These are phyloP conservation scores for Caenorhabditis sp. DNA, from an alignment of 2,888 invertebrate genomes.

Conservation along the genomic window DNA sequence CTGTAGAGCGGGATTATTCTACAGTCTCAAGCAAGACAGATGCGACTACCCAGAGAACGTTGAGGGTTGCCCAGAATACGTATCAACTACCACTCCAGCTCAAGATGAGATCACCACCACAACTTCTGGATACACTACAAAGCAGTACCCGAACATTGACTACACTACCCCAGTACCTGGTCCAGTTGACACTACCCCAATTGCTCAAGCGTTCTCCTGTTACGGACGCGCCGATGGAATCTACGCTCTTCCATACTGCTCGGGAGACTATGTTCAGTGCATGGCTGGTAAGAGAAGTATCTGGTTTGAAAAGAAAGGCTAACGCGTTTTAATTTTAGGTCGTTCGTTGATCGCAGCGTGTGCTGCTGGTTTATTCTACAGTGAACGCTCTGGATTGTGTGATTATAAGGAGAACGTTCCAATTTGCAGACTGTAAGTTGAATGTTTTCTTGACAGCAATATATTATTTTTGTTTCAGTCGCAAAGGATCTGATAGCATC, in stretches of 20 bases:
- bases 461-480: slow-evolving; percentile 34
- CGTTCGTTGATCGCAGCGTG: slow-evolving; percentile 48
- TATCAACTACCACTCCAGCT: slow-evolving; percentile 38
- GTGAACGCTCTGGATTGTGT: slow-evolving; percentile 67
- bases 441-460: neutral
- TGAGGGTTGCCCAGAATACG: slow-evolving; percentile 68
- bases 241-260: slow-evolving; percentile 69
- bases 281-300: slow-evolving; percentile 53
- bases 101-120: slow-evolving; percentile 1
- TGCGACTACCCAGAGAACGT: slow-evolving; percentile 71
- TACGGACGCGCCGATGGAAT: slow-evolving; percentile 65
- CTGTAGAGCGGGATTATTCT: slow-evolving; percentile 74
- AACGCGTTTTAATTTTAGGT: slow-evolving; percentile 31
- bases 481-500: slow-evolving; percentile 33
- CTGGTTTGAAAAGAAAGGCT: too few species aligned
- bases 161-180: slow-evolving; percentile 43
- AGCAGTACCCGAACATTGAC: slow-evolving; percentile 42
- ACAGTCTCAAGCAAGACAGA: slow-evolving; percentile 45
- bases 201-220: slow-evolving; percentile 60
- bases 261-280: slow-evolving; percentile 69
- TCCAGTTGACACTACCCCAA: slow-evolving; percentile 39
- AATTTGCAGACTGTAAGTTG: slow-evolving; percentile 42
- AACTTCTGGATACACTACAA: neutral
- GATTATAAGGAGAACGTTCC: slow-evolving; percentile 65
- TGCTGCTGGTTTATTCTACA: slow-evolving; percentile 66